Evolutionary conservation across 2,888 invertebrate genomes (phyloP).

Genomic region (Agonopterix subpropinquella): DNA sequence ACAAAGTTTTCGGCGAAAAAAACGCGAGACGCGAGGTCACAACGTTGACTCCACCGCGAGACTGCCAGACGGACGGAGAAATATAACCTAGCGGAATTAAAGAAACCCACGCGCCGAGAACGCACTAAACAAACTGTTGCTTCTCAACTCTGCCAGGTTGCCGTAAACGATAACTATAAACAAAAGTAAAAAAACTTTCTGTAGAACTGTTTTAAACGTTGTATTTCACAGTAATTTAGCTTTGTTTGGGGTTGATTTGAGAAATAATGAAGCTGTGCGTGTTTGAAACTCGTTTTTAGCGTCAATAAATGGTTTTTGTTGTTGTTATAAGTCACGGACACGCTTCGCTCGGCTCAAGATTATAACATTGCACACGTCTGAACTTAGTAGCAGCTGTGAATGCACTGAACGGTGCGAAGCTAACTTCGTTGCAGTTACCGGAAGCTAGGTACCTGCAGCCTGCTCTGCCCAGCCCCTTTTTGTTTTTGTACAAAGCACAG

Average conservation of each 20-base stretch:
- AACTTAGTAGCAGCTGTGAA: constrained; percentile 26
- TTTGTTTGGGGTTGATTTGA: constrained; percentile 43
- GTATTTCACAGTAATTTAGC: constrained; percentile 33
- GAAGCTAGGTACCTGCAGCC: constrained; percentile 1
- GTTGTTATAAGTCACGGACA: constrained; percentile 21
- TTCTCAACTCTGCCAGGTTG: constrained; percentile 49
- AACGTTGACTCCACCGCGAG: constrained; percentile 34
- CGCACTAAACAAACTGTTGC: constrained; percentile 41
- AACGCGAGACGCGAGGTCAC: constrained; percentile 40
- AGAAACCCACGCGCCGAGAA: constrained; percentile 38
- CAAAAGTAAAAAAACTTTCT: constrained; percentile 50
- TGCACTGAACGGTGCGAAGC: constrained; percentile 13
- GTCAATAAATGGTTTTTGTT: constrained; percentile 51
- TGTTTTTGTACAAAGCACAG: neutral
- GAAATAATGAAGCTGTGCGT: constrained; percentile 49
- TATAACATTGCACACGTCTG: constrained; percentile 16
- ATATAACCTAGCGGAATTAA: constrained; percentile 61
- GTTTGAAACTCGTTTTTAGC: constrained; percentile 43
- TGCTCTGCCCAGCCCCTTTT: neutral
- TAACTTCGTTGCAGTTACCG: neutral
- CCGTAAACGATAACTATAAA: constrained; percentile 42
- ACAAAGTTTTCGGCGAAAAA: constrained; percentile 50
- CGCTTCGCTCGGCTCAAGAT: constrained; percentile 6
- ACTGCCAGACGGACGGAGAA: constrained; percentile 50
- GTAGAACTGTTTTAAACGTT: constrained; percentile 31